Percentiles rank a stretch among this genome's conserved stretches.
These are phyloP conservation scores for Octopus sinensis DNA, from an alignment of 1,140 invertebrate genomes.

Conservation along the genomic window DNA sequence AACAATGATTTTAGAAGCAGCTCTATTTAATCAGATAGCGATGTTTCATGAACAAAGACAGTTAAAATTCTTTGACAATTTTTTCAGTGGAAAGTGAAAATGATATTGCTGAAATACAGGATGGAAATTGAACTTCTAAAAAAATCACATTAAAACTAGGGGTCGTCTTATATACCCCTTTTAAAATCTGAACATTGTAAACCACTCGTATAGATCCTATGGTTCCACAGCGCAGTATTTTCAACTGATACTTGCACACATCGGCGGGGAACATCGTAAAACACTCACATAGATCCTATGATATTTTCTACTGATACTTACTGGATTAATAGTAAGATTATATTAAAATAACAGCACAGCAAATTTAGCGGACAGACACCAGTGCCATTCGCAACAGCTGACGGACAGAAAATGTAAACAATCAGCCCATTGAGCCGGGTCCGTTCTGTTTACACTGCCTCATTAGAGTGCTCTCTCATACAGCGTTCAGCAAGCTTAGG, in stretches of 20 bases:
- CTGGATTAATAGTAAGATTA: background rate
- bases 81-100: no score
- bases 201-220: no score
- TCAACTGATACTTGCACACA: background rate
- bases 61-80: no score
- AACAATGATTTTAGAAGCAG: no score
- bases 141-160: background rate
- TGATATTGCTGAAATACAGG: background rate
- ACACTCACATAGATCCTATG: background rate
- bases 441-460: background rate
- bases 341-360: background rate
- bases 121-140: background rate
- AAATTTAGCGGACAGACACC: background rate
- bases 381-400: background rate
- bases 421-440: background rate
- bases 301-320: background rate
- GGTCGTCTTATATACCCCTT: background rate
- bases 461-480: background rate
- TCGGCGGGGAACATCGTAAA: background rate
- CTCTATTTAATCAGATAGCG: no score
- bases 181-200: background rate
- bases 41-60: no score
- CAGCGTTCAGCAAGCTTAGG: background rate
- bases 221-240: no score
- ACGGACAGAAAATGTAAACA: background rate